Conservation (phyloP, 2,113 vertebrate species). For the Callorhinus ursinus region DNA sequence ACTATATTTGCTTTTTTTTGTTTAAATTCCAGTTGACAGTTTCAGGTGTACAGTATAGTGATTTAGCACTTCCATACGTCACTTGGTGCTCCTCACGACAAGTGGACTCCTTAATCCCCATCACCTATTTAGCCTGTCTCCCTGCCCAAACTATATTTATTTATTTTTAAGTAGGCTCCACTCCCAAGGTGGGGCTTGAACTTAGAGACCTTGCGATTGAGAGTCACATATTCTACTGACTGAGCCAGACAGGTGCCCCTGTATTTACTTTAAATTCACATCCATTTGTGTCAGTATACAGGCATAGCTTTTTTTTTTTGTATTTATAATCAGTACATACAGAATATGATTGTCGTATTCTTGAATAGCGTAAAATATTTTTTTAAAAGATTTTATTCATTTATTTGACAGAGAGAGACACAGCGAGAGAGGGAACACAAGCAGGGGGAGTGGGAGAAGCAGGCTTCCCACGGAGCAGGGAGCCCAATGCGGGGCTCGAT, state of each 20-base stretch:
- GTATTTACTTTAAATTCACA: constrained; percentile 36
- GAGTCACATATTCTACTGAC: neutral
- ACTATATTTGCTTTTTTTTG: neutral
- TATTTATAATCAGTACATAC: neutral
- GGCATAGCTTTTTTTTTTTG: neutral
- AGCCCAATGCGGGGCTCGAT: too few relatives aligned
- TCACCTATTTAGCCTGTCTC: neutral
- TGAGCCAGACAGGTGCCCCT: neutral
- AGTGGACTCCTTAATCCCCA: neutral
- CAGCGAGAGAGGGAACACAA: too few relatives aligned
- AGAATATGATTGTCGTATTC: constrained; percentile 48
- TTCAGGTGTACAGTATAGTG: neutral
- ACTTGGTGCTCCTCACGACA: neutral
- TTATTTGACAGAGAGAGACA: too few relatives aligned
- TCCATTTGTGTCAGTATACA: neutral
- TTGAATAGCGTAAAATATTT: constrained; percentile 4
- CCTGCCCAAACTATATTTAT: neutral
- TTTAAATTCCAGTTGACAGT: neutral
- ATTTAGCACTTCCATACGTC: neutral
- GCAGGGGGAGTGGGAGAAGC: too few relatives aligned
- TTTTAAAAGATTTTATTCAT: neutral
- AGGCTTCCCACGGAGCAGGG: too few relatives aligned
- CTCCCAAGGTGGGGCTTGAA: neutral
- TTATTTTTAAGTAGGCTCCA: neutral
- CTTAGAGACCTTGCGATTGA: neutral